Evolutionary conservation across 1,140 invertebrate genomes (phyloP), one percentile per base, ranked within the genome.

Genomic region (Subanguina moxae): DNA sequence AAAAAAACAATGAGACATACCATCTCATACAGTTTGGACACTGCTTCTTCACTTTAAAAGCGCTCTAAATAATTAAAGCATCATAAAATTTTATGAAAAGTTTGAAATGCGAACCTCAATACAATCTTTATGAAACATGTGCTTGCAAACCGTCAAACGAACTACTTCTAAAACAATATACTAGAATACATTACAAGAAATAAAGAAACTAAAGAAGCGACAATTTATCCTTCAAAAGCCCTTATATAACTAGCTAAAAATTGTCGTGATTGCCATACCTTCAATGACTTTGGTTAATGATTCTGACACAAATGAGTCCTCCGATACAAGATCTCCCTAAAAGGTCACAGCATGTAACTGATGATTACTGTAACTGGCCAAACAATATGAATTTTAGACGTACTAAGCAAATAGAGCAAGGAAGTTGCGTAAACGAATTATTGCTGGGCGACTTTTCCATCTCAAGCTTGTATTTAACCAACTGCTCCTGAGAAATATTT

Each of bases 21-120:
- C 63, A 74, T 15, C 52, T 42, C 71, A 73, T 73, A 42, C 71
- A 73, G 15, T 68, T 19, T 1, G 71, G 71, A 32, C 71, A 73
- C 46, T 70, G 71, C 13, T 67, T 59, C 30, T 70, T 73, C 9
- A 63, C 62, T 15, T 57, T 62, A 8, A 71, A 71, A 11, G 69
- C 69, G n/a, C 48, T 42, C 69, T 74, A 30, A 71, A 74, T 19
- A 15, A n/a, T n/a, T 21, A 52, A 52, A 15, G 23, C 8, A 15
- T 1, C 3, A 7, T 52, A 52, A 7, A 8, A 21, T 15, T 21
- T 52, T 45, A n/a, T 45, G 11, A n/a, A 38, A 38, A 38, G 11
- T 38, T 61, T 28, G 38, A 27, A 43, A 64, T 38, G 32, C 32
- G 43, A 19, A 68, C 64, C 42, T 46, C 43, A 43, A 73, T 74